Evolutionary conservation across 2,113 vertebrate species (phyloP).

Genomic region (Leucosticte australis): DNA sequence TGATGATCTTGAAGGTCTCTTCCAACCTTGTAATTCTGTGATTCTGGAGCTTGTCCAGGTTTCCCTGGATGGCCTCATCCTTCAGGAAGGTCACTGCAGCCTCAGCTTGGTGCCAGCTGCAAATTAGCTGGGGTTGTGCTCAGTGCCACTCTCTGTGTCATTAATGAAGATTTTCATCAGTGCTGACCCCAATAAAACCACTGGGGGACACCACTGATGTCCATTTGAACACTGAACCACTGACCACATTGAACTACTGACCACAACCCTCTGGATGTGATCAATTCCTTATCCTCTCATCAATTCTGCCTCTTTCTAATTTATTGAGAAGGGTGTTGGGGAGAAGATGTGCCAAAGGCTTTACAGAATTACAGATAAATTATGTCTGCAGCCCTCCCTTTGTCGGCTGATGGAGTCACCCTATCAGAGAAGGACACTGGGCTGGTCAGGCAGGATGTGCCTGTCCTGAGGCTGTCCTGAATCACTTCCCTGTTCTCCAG

Average conservation of each 20-base stretch:
- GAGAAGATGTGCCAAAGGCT: neutral
- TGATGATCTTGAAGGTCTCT: too few species aligned
- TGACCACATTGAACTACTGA: too few species aligned
- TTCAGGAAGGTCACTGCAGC: neutral
- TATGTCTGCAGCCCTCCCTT: neutral
- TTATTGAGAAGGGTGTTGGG: too few species aligned
- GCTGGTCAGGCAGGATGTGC: neutral
- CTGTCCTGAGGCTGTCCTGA: too few species aligned
- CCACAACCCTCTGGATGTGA: neutral
- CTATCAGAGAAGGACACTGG: neutral
- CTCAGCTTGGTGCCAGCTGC: neutral
- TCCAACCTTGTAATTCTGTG: too few species aligned
- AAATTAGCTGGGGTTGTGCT: neutral
- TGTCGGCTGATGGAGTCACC: neutral
- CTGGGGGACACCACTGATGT: neutral
- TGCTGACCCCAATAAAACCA: neutral
- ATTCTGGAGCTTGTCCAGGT: neutral
- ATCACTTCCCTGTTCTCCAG: neutral
- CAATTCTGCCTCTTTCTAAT: neutral
- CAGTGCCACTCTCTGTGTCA: neutral
- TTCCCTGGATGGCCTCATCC: neutral
- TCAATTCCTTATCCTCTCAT: neutral
- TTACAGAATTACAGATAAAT: neutral
- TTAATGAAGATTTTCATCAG: neutral
- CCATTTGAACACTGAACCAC: too few species aligned